phyloP scores from a whole-genome alignment of 2,888 invertebrate species.

The Erannis defoliaria region DNA sequence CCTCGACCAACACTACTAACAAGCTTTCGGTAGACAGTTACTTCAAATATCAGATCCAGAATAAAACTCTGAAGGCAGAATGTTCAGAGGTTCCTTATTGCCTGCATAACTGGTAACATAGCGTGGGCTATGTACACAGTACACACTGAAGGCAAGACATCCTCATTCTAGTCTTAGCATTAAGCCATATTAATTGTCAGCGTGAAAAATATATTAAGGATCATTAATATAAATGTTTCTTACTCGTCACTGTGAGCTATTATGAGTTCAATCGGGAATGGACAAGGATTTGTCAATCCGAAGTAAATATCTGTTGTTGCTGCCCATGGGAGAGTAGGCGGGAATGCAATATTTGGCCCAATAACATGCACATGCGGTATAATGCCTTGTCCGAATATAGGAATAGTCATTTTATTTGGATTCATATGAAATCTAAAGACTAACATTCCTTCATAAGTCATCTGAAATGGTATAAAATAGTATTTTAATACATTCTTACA shows the following conservation, averaged over 20 bases:
- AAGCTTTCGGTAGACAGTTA: no score
- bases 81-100: no score
- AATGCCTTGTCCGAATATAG: constrained; percentile 84
- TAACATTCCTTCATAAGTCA: constrained; percentile 72
- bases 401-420: constrained; percentile 75
- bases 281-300: constrained; percentile 87
- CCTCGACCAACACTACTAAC: no score
- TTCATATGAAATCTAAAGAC: constrained; percentile 84
- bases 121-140: no score
- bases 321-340: constrained; percentile 88
- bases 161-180: neutral
- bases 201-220: no score
- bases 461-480: constrained; percentile 55
- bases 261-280: constrained; percentile 89
- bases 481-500: neutral
- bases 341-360: constrained; percentile 84
- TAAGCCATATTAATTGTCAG: no score
- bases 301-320: constrained; percentile 86
- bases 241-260: constrained; percentile 89
- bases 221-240: constrained; percentile 59
- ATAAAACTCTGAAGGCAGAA: no score
- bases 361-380: constrained; percentile 82
- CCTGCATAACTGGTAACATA: no score
- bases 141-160: no score
- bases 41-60: no score